Conservation (phyloP, 2,113 vertebrate species). For the Okapia johnstoni region DNA sequence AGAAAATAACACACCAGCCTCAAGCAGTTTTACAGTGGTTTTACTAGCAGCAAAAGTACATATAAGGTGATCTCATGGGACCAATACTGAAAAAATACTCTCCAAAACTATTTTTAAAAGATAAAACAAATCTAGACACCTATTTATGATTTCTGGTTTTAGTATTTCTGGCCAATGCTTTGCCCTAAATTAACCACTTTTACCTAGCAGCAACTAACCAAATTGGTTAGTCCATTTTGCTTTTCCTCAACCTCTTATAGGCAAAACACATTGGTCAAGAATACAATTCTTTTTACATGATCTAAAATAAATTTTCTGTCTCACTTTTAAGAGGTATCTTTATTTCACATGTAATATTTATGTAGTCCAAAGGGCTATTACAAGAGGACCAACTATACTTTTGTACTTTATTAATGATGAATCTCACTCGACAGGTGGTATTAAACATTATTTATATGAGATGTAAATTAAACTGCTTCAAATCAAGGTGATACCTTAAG, state of each 20-base stretch:
- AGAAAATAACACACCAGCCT: not conserved
- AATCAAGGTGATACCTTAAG: not conserved
- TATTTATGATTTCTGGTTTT: not conserved
- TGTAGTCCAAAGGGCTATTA: not conserved
- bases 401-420: not conserved
- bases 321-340: not conserved
- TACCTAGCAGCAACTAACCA: not conserved
- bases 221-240: not conserved
- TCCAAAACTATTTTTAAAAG: not conserved
- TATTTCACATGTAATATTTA: not conserved
- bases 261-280: not conserved
- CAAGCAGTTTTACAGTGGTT: not conserved
- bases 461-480: not conserved
- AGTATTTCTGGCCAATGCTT: not conserved
- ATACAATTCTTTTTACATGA: not conserved
- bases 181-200: not conserved
- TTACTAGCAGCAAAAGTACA: not conserved
- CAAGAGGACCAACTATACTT: not conserved
- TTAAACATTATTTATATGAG: not conserved
- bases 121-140: not conserved
- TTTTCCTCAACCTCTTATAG: not conserved
- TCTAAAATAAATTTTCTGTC: not conserved
- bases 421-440: not conserved
- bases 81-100: not conserved
- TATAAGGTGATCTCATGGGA: not conserved